Base-by-base conservation (phyloP, 2,888 invertebrate species). In the Bellardia bayeri region DNA sequence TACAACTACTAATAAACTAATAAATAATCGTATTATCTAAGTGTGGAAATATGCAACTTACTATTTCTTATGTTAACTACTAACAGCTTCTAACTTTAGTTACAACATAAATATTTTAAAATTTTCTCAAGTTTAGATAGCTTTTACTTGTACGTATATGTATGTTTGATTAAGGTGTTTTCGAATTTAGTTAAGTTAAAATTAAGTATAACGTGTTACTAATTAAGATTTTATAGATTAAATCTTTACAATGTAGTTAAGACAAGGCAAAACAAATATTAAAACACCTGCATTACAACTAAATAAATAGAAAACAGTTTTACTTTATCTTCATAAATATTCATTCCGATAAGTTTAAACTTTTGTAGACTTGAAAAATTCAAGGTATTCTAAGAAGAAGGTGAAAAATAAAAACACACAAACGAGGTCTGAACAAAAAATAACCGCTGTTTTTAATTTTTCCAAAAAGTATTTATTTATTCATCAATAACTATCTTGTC, bases 141-240 rank as follows among this genome's bases (percentile, higher is more conserved):
- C 6, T 64, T 63, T 51, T 45, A 54, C 30, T 23, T n/a, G n/a
- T n/a, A n/a, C n/a, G n/a, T n/a, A 40, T 30, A 33, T 37, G 30
- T 37, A 49, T 68, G 16, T 23, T 49, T 61, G 58, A 14, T 68
- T 69, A 75, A 75, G 82, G 75, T 68, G 75, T 75, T 82, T 66
- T 75, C 40, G 37, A 49, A 80, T 61, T 69, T 83, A 69, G 76
- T 76, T 63, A 33, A 69, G 84, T 54, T 79, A 74, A 79, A 75
- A 75, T 85, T 74, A 74, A 9, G 56, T 72, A 79, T 64, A 82
- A 85, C 74, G 87, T 87, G 85, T 85, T 81, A 64, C 75, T 76
- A 75, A 85, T 85, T 81, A 85, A 64, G 81, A 81, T 81, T 82
- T 85, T 69, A 78, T 82, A 54, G 74, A 74, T 80, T 80, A 80